Percentiles rank a stretch among this genome's conserved stretches.
phyloP scores from a whole-genome alignment of 1,140 invertebrate species.

The Aporrectodea caliginosa region DNA sequence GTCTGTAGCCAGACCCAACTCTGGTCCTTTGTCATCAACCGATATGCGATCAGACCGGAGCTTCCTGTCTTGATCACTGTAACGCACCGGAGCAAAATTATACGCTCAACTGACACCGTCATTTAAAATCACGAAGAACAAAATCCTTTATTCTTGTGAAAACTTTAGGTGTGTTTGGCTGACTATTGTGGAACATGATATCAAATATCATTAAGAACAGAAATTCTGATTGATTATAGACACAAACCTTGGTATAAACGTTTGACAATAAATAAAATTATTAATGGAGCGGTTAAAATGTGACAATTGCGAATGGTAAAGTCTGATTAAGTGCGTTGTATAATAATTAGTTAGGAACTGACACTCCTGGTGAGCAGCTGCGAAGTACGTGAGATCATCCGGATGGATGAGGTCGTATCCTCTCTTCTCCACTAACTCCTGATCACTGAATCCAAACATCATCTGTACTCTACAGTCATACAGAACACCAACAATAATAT shows the following conservation, averaged over 20 bases:
- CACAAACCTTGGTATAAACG: background rate
- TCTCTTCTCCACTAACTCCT: constrained; percentile 83
- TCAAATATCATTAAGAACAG: background rate
- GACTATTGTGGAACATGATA: background rate
- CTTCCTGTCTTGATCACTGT: constrained; percentile 96
- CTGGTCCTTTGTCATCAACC: constrained; percentile 83
- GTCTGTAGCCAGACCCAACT: constrained; percentile 96
- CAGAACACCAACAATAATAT: too few relatives aligned
- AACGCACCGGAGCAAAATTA: constrained; percentile 45
- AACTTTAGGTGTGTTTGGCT: background rate
- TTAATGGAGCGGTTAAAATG: too few relatives aligned
- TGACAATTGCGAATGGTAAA: too few relatives aligned
- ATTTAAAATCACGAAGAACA: background rate
- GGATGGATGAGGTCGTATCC: constrained; percentile 96
- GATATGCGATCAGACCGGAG: constrained; percentile 95
- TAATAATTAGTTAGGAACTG: too few relatives aligned
- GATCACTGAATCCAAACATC: constrained; percentile 86
- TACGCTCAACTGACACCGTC: background rate
- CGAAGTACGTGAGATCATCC: constrained; percentile 92
- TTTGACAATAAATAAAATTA: too few relatives aligned
- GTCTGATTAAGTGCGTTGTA: too few relatives aligned
- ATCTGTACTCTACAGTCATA: constrained; percentile 91
- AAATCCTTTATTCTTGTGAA: background rate
- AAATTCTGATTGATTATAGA: background rate
- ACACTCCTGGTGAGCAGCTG: constrained; percentile 98